Evolutionary conservation across 2,888 invertebrate species (phyloP).

Genomic region (Leptinotarsa rubiginosa): DNA sequence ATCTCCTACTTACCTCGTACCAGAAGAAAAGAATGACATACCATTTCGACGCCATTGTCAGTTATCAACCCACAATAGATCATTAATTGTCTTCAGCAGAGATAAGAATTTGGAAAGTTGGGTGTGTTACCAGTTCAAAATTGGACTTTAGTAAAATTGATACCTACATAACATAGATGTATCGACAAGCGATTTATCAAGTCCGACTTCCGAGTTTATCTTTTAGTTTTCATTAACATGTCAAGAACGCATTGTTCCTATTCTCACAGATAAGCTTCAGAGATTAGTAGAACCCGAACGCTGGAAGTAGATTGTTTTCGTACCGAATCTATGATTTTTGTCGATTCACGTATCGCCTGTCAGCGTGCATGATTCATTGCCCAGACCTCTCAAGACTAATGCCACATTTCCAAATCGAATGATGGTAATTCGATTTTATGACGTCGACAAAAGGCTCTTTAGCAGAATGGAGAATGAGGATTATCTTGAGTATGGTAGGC

Average conservation of each 20-base stretch:
- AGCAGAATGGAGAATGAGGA: slow-evolving; percentile 30
- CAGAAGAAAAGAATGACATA: slow-evolving; percentile 38
- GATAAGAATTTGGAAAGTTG: slow-evolving; percentile 55
- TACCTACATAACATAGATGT: slow-evolving; percentile 40
- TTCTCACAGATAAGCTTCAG: slow-evolving; percentile 7
- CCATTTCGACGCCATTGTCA: slow-evolving; percentile 46
- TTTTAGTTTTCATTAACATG: slow-evolving; percentile 16
- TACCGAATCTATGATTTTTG: not conserved
- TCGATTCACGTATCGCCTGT: slow-evolving; percentile 6
- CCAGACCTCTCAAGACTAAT: slow-evolving; percentile 1
- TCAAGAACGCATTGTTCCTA: slow-evolving; percentile 2
- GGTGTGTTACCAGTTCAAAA: slow-evolving; percentile 48
- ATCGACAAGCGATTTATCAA: slow-evolving; percentile 39
- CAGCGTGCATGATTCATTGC: not conserved
- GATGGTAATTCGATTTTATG: slow-evolving; percentile 39
- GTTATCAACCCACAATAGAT: slow-evolving; percentile 52
- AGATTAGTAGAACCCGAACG: not conserved
- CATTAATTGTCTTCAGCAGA: slow-evolving; percentile 54
- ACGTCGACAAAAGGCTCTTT: slow-evolving; percentile 36
- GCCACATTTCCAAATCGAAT: slow-evolving; percentile 34
- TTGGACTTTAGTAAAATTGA: slow-evolving; percentile 39
- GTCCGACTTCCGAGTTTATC: slow-evolving; percentile 11
- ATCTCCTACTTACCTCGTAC: slow-evolving; percentile 9
- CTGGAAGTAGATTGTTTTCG: not conserved
- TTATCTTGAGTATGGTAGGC: slow-evolving; percentile 44